Evolutionary conservation across 2,888 invertebrate species (phyloP).

Genomic region (Oligia fasciuncula): DNA sequence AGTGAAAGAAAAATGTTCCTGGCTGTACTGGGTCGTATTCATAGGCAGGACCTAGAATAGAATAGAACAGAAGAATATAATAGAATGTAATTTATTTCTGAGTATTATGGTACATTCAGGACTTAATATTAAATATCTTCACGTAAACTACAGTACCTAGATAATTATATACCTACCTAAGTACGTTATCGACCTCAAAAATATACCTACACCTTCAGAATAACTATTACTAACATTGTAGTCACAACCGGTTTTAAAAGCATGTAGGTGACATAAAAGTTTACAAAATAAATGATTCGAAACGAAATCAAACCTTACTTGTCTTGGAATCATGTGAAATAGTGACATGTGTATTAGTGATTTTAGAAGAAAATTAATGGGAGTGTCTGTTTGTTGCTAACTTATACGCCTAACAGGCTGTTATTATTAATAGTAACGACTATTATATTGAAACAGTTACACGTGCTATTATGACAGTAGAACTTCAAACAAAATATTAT

Average conservation of each 20-base stretch:
- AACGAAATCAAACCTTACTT: slow-evolving; percentile 13
- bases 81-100: not conserved
- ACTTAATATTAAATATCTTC: not conserved
- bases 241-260: slow-evolving; percentile 13
- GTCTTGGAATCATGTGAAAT: not conserved
- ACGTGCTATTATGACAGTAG: slow-evolving; percentile 37
- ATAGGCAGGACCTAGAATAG: slow-evolving; percentile 44
- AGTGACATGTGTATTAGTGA: slow-evolving; percentile 29
- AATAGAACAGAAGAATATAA: not conserved
- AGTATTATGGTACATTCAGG: not conserved
- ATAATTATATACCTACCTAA: not conserved
- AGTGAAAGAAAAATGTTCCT: slow-evolving; percentile 65
- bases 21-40: slow-evolving; percentile 45
- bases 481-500: slow-evolving; percentile 28
- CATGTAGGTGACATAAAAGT: not conserved
- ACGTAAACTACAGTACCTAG: not conserved
- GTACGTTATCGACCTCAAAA: not conserved
- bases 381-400: slow-evolving; percentile 27
- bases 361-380: slow-evolving; percentile 35
- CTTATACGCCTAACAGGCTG: slow-evolving; percentile 30
- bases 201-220: not conserved
- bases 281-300: slow-evolving; percentile 29
- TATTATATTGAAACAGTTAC: slow-evolving; percentile 44
- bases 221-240: not conserved
- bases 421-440: slow-evolving; percentile 49